Percentiles rank a stretch among this genome's conserved stretches.
These are phyloP conservation scores for Nipponacmea schrenckii DNA, from an alignment of 2,888 invertebrate species.

Conservation along the genomic window DNA sequence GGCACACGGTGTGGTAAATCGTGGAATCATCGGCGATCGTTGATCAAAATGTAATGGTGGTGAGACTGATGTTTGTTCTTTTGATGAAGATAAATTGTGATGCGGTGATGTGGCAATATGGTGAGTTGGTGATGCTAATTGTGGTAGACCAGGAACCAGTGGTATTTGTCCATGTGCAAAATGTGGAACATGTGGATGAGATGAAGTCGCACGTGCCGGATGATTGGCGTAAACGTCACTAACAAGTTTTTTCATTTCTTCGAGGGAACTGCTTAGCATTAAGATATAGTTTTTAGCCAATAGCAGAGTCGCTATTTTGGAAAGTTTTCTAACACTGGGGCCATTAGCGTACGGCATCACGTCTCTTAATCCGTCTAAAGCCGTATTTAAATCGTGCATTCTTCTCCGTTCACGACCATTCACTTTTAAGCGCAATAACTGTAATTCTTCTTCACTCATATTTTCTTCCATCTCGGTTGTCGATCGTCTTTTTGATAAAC, in stretches of 20 bases:
- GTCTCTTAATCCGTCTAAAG: slow-evolving; percentile 66
- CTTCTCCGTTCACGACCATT: slow-evolving; percentile 70
- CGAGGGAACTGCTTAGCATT: slow-evolving; percentile 64
- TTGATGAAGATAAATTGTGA: slow-evolving; percentile 14
- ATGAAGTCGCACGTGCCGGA: slow-evolving; percentile 21
- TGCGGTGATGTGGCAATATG: slow-evolving; percentile 15
- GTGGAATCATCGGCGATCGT: slow-evolving; percentile 40
- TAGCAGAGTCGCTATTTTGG: slow-evolving; percentile 66
- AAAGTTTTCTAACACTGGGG: slow-evolving; percentile 65
- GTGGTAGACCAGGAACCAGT: slow-evolving; percentile 10
- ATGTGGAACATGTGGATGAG: slow-evolving; percentile 20
- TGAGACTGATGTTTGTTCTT: slow-evolving; percentile 9
- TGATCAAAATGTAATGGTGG: slow-evolving; percentile 34
- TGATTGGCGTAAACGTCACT: slow-evolving; percentile 58
- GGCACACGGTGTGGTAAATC: slow-evolving; percentile 50
- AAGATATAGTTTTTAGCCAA: slow-evolving; percentile 67
- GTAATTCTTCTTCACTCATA: slow-evolving; percentile 56
- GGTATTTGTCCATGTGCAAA: slow-evolving; percentile 10
- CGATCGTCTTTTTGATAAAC: neutral
- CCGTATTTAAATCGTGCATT: slow-evolving; percentile 71
- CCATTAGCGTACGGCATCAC: slow-evolving; percentile 68
- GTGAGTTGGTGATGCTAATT: slow-evolving; percentile 16
- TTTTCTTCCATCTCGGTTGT: slow-evolving; percentile 21
- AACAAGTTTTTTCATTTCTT: slow-evolving; percentile 67
- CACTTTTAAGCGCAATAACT: slow-evolving; percentile 66